Base-by-base conservation (phyloP, 2,888 invertebrate species). In the Pheosia gnoma region DNA sequence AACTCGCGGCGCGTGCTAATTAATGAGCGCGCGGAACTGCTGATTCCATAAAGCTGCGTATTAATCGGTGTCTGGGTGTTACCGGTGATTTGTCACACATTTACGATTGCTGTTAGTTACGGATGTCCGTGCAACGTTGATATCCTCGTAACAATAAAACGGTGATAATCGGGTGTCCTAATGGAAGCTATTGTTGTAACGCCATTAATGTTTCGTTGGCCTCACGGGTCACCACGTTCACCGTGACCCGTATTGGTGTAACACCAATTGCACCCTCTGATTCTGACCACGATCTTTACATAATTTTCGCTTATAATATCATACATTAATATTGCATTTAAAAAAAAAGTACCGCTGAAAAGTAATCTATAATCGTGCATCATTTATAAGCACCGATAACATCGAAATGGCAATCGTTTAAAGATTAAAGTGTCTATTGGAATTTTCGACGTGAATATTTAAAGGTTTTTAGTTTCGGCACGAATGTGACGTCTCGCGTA, bases 221-320 rank as follows among this genome's bases (percentile, higher is more conserved):
- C 67, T 70, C 62, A 60, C 66, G 49, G 55, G 57, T 62, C 53
- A 59, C 66, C 65, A 62, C 67, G 71, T 66, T 52, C 68, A 71
- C 61, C 70, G 65, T 75, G 77, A 79, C 75, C 81, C 76, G 71
- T 76, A 76, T 77, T 66, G 58, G 63, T 60, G 54, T 62, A 60
- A 59, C 68, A 61, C 59, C 57, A 65, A 64, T 58, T 57, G 43
- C 64, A 65, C 65, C 2, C 58, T 51, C 59, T 63, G 66, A 59
- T 58, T 68, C 59, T 66, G 65, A 67, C 71, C 65, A 66, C 61
- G 47, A 58, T n/a, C n/a, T n/a, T n/a, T 5, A 9, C 43, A 8
- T 43, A 3, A 10, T 43, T 47, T 9, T 45, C 45, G 11, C 8
- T 9, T 47, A n/a, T 47, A 47, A 47, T 6, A 47, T 47, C 43